Percentiles rank a stretch among this genome's conserved stretches.
Conservation (phyloP, 37 sponge, comb jelly and placozoan genomes). For the Hexactinellida sp. region DNA sequence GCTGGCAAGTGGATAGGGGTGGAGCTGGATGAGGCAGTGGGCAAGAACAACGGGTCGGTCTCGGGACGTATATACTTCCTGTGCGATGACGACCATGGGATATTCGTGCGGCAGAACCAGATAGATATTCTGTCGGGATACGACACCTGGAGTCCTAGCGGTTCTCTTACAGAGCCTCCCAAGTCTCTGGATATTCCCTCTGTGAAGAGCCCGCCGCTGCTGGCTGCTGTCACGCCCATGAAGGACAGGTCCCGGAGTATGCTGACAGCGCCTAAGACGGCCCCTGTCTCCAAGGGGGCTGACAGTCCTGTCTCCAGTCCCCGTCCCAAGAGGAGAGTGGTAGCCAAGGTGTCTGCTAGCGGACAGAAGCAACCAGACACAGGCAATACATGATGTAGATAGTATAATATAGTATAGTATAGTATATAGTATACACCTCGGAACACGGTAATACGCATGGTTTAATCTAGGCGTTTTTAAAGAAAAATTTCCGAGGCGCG, state of each 20-base stretch:
- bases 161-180: not conserved
- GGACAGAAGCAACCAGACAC: not conserved
- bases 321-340: not conserved
- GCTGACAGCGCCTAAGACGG: not conserved
- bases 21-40: slow-evolving; percentile 59
- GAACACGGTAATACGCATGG: no score
- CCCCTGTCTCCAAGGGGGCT: no score
- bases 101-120: slow-evolving; percentile 60
- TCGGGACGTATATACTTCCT: slow-evolving; percentile 70
- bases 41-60: slow-evolving; percentile 88
- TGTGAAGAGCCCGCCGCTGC: not conserved
- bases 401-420: no score
- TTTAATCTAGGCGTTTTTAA: no score
- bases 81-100: slow-evolving; percentile 63
- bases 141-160: not conserved
- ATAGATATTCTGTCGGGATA: not conserved
- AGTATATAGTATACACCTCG: no score
- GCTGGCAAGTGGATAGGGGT: slow-evolving; percentile 94
- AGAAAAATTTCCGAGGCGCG: no score
- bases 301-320: not conserved
- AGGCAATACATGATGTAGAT: no score
- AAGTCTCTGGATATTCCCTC: not conserved
- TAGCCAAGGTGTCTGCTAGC: not conserved
- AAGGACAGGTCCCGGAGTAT: not conserved
- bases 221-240: not conserved